A percentile compares a stretch with the other conserved stretches of the same genome.
phyloP scores from a whole-genome alignment of 1,140 invertebrate species.

The Polypedilum pembai region DNA sequence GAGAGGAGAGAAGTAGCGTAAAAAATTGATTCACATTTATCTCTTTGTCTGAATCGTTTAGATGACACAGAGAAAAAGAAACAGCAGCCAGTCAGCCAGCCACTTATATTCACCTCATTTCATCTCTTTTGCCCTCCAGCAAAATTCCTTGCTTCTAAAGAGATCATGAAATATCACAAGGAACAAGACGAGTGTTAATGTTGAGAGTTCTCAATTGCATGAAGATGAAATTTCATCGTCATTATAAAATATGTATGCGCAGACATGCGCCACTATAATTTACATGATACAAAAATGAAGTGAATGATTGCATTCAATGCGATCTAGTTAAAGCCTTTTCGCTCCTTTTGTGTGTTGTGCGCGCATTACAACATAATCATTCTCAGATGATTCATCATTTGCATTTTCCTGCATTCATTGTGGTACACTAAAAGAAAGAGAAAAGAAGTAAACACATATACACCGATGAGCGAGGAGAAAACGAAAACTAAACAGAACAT shows the following conservation, averaged over 20 bases:
- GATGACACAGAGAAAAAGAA: neutral
- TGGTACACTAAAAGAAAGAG: no score
- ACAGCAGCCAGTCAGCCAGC: neutral
- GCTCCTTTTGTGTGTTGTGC: neutral
- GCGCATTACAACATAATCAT: neutral
- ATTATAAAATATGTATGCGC: neutral
- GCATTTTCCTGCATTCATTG: neutral
- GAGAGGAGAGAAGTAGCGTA: neutral
- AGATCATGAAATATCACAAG: no score
- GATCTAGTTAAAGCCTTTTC: neutral
- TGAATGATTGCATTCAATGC: conserved; percentile 8
- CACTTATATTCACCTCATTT: no score
- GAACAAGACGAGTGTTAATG: neutral
- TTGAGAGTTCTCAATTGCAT: neutral
- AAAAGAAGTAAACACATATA: no score
- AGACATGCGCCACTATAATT: conserved; percentile 16
- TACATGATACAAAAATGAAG: conserved; percentile 9
- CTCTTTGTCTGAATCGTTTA: neutral
- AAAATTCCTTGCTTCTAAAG: no score
- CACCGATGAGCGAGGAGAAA: no score
- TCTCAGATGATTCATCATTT: conserved; percentile 5
- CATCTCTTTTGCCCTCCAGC: neutral
- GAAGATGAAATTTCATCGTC: conserved; percentile 17
- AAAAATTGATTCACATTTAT: conserved; percentile 14
- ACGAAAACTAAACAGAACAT: no score